phyloP scores from a whole-genome alignment of 2,797 vertebrate genomes.

The Paguma larvata region DNA sequence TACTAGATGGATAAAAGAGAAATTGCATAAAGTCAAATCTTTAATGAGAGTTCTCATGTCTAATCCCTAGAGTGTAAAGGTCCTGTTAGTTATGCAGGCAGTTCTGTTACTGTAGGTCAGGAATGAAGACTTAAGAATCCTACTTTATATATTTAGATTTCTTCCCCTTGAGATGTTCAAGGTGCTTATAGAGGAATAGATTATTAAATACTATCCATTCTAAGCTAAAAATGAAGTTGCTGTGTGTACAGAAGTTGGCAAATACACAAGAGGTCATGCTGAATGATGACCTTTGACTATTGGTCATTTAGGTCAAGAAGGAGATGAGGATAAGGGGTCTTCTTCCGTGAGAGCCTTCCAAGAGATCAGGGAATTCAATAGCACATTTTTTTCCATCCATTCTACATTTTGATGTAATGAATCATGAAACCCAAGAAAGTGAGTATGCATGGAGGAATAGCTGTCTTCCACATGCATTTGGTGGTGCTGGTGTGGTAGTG shows the following conservation, averaged over 20 bases:
- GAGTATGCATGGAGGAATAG: neutral
- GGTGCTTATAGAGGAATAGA: slow-evolving; percentile 50
- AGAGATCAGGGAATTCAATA: slow-evolving; percentile 3
- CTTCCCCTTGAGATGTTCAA: neutral
- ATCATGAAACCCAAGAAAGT: neutral
- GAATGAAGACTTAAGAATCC: slow-evolving; percentile 6
- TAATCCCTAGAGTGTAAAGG: neutral
- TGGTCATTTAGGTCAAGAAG: slow-evolving; percentile 13
- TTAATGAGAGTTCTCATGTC: neutral
- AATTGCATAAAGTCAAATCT: neutral
- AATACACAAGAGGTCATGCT: neutral
- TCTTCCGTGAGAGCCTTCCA: slow-evolving; percentile 7
- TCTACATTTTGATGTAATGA: slow-evolving; percentile 45
- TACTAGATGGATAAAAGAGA: neutral
- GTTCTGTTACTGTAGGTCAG: neutral
- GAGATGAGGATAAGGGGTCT: slow-evolving; percentile 11
- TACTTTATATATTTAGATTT: slow-evolving; percentile 33
- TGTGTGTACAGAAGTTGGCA: slow-evolving; percentile 3
- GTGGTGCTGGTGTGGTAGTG: neutral
- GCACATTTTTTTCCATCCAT: neutral
- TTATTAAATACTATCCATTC: slow-evolving; percentile 60
- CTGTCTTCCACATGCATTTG: neutral
- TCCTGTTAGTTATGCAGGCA: neutral
- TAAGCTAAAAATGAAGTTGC: slow-evolving; percentile 63
- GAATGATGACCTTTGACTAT: slow-evolving; percentile 64